phyloP scores from a whole-genome alignment of 1,140 invertebrate species.

The Ceratina calcarata region DNA sequence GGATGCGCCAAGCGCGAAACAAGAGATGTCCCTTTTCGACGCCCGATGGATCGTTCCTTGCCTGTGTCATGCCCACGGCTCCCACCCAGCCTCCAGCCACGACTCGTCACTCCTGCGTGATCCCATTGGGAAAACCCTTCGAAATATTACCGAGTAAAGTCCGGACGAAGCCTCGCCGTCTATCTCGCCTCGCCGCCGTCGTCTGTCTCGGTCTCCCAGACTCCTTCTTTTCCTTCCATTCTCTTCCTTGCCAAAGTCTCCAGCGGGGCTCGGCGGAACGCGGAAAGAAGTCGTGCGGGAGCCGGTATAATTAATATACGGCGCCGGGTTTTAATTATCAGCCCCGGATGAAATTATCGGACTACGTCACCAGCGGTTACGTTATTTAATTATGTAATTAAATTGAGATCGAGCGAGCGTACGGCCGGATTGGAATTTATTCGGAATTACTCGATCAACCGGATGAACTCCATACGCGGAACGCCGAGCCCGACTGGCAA shows the following conservation, averaged over 20 bases:
- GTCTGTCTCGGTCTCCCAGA: background rate
- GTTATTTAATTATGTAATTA: constrained; percentile 30
- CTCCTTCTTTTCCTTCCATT: background rate
- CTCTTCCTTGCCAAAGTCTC: background rate
- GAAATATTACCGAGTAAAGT: constrained; percentile 64
- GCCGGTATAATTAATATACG: constrained; percentile 21
- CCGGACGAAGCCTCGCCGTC: constrained; percentile 33
- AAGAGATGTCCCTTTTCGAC: constrained; percentile 46
- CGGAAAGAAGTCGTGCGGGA: background rate
- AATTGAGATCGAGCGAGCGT: background rate
- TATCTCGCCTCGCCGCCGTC: constrained; percentile 39
- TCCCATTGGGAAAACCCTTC: constrained; percentile 59
- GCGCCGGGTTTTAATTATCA: constrained; percentile 31
- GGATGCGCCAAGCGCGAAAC: constrained; percentile 57
- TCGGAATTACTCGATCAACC: constrained; percentile 2
- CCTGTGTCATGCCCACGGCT: constrained; percentile 5
- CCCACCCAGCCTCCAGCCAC: background rate
- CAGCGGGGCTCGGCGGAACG: background rate
- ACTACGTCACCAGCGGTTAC: background rate
- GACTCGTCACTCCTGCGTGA: constrained; percentile 37
- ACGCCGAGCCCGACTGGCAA: constrained; percentile 10
- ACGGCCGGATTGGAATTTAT: background rate
- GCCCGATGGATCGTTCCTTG: constrained; percentile 52
- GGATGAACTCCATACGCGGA: background rate
- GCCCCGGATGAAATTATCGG: background rate